Evolutionary conservation across 2,888 invertebrate species (phyloP).

Genomic region (Cordilura impudica): DNA sequence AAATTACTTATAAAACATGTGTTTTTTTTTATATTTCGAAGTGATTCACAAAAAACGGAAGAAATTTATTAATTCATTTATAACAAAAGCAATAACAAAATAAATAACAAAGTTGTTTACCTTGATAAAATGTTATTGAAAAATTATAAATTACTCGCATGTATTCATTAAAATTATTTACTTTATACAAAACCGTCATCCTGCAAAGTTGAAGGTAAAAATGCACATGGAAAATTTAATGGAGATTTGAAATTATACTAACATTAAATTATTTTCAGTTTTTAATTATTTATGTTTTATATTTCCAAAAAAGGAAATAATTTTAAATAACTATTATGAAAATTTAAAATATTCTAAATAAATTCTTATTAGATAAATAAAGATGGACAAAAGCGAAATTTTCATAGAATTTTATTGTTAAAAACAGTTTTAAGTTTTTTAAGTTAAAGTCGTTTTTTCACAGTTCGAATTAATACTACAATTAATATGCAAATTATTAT

Average conservation of each 20-base stretch:
- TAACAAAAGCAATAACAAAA: not conserved
- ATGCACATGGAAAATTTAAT: not conserved
- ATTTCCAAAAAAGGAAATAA: too few relatives aligned
- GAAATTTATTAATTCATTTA: not conserved
- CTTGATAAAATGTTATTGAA: not conserved
- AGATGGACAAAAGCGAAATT: too few relatives aligned
- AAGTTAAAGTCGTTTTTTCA: too few relatives aligned
- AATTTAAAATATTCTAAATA: too few relatives aligned
- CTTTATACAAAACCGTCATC: not conserved
- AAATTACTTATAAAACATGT: not conserved
- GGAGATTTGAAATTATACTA: not conserved
- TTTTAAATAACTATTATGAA: too few relatives aligned
- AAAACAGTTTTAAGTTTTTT: too few relatives aligned
- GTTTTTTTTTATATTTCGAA: not conserved
- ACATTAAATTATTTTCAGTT: not conserved
- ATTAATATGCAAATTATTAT: too few relatives aligned
- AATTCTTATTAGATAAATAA: too few relatives aligned
- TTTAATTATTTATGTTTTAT: not conserved
- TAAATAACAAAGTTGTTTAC: not conserved
- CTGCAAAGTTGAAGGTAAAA: not conserved
- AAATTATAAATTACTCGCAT: not conserved
- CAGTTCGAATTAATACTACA: too few relatives aligned
- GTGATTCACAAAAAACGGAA: not conserved
- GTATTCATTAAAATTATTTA: not conserved
- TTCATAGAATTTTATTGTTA: too few relatives aligned